Base-by-base conservation (phyloP, 2,888 invertebrate genomes). In the Philonicus albiceps region DNA sequence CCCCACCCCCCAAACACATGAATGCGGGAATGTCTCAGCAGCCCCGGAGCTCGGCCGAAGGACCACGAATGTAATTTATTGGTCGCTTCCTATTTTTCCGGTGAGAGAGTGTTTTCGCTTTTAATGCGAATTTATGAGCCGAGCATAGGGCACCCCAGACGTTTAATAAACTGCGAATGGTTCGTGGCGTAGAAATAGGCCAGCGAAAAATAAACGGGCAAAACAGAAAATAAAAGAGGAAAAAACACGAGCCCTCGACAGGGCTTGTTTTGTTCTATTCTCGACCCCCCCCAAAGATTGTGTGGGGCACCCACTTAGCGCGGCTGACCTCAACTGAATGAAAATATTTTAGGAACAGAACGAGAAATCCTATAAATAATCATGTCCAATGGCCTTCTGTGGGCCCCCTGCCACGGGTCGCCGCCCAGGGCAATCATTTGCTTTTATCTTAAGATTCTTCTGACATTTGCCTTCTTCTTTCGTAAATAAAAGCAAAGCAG, bases 81-180 rank as follows among this genome's bases (percentile, higher is more conserved):
- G 78, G 78, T 49, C 78, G 78, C 78, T 78, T 78, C 78, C 78
- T 78, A 78, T 78, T 78, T 78, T 64, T 78, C 22, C 78, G 78
- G 78, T 78, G 49, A 78, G 78, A 78, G 78, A 78, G 49, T 78
- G 78, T 78, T 78, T 78, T 78, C 78, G 78, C 78, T 78, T 43
- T 78, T 78, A 78, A 78, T 78, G 78, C 49, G 78, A 78, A 78
- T 78, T 78, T 78, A 78, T 78, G 78, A 78, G 43, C 78, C 78
- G 30, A 27, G 49, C 30, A 49, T 27, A 27, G 43, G 27, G 78
- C 49, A 30, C 78, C 49, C 22, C 49, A 49, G 49, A 78, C 30
- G 53, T 78, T 78, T 78, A 78, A 78, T 78, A 78, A 78, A 78
- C 34, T 27, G 49, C 49, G 49, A 78, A 49, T 78, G 22, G 30